phyloP scores from a whole-genome alignment of 2,797 vertebrate genomes.

The Xyrichtys novacula region DNA sequence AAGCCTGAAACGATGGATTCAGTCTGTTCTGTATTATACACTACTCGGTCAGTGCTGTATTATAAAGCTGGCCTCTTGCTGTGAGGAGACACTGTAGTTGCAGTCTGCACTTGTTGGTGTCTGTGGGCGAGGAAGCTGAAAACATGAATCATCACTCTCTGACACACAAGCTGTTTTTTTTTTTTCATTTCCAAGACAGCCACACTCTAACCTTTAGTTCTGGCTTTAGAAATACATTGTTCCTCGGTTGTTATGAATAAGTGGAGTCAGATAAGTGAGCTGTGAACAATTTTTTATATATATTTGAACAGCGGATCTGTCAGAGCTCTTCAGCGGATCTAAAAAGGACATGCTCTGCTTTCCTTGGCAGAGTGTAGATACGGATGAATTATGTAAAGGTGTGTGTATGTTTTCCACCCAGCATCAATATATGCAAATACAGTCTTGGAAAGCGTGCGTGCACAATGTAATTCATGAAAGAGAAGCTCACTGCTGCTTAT shows the following conservation, averaged over 20 bases:
- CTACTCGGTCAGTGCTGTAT: neutral
- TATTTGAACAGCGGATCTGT: conserved; percentile 1
- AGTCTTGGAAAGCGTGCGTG: neutral
- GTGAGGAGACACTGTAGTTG: conserved; percentile 16
- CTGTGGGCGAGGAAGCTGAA: conserved; percentile 50
- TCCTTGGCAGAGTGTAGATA: conserved; percentile 8
- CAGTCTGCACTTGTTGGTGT: conserved; percentile 34
- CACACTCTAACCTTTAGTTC: conserved; percentile 10
- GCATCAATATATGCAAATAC: conserved; percentile 5
- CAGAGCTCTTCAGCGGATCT: neutral
- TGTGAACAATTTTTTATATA: neutral
- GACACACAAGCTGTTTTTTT: conserved; percentile 54
- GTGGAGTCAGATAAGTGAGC: neutral
- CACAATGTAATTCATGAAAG: neutral
- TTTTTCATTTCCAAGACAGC: conserved; percentile 18
- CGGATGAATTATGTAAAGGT: conserved; percentile 4
- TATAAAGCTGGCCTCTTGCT: conserved; percentile 6
- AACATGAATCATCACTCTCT: conserved; percentile 64
- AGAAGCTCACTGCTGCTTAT: no score
- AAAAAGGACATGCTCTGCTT: conserved; percentile 18
- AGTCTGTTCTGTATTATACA: neutral
- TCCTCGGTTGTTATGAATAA: conserved; percentile 21
- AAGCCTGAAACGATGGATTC: no score
- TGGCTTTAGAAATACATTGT: conserved; percentile 14
- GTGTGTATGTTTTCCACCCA: conserved; percentile 1